Conservation (phyloP, 1,140 invertebrate species). For the Thrips palmi region DNA sequence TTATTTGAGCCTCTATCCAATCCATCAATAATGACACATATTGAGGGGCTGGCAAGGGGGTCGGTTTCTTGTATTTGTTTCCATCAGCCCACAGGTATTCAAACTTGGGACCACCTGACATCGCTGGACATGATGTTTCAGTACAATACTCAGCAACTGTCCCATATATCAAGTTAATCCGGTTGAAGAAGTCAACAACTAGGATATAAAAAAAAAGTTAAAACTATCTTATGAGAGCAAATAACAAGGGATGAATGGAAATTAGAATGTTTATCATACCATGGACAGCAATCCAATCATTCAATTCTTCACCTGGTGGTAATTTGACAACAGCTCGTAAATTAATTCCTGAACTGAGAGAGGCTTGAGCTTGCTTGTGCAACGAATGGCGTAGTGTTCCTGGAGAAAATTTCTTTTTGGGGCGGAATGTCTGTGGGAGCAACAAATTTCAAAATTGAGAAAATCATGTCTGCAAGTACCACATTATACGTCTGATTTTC, state of each 20-base stretch:
- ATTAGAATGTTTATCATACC: constrained; percentile 31
- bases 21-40: constrained; percentile 84
- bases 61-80: constrained; percentile 73
- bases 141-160: constrained; percentile 80
- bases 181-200: constrained; percentile 91
- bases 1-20: constrained; percentile 86
- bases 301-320: constrained; percentile 69
- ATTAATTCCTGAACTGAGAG: constrained; percentile 85
- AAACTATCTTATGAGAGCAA: not conserved
- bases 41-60: constrained; percentile 66
- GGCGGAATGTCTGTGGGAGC: constrained; percentile 58
- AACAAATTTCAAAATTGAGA: constrained; percentile 13
- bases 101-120: constrained; percentile 76
- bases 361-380: constrained; percentile 87
- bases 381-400: constrained; percentile 82
- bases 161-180: constrained; percentile 86
- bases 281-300: constrained; percentile 92
- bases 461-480: constrained; percentile 6
- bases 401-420: constrained; percentile 78
- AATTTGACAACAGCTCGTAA: constrained; percentile 66
- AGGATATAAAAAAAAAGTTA: not conserved
- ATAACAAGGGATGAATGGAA: not conserved
- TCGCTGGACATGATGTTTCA: constrained; percentile 69
- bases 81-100: constrained; percentile 92
- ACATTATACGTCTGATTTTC: not conserved